Evolutionary conservation across 2,888 invertebrate species (phyloP), one percentile per base, ranked within the genome.

Genomic region (Aethes cnicana): DNA sequence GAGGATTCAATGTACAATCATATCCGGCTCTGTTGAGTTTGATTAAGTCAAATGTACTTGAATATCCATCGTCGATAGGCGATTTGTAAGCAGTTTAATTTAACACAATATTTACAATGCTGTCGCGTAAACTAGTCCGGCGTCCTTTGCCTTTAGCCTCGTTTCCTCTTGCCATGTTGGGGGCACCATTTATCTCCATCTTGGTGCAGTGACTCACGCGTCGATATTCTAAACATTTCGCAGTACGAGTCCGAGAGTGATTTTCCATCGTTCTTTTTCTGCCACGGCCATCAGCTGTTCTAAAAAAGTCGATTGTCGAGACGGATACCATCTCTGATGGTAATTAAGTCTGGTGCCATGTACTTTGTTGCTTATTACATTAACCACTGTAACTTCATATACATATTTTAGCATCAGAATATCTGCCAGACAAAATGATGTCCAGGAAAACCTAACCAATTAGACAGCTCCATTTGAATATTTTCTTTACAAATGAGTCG

Each of bases 61-160:
- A 26, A n/a, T 11, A 30, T 30, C 8, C 3, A 14, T 14, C 12
- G 14, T 30, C 14, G 30, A 12, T 30, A 12, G 30, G 14, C 20
- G 11, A 1, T 9, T 4, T 2, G 1, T 26, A 11, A 9, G 9
- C 3, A n/a, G 2, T 23, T 23, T 6, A 2, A 8, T 8, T 8
- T 4, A n/a, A 2, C 8, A 6, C 8, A 6, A 6, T 6, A 6
- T 6, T 23, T 23, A n/a, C 6, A n/a, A 6, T 23, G 23, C 6
- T 23, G 23, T 23, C 8, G 47, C 28, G 21, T 32, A 14, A 48
- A 33, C 46, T 46, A 35, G 41, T 25, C 26, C 41, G 16, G 12
- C 48, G 48, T 41, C 48, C 48, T 48, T 48, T 48, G 25, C 17
- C 18, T 12, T 28, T 30, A 41, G 26, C 48, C 48, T 48, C 48